Percentiles rank a stretch among this genome's conserved stretches.
phyloP scores from a whole-genome alignment of 2,797 vertebrate species.

The Trachurus trachurus region DNA sequence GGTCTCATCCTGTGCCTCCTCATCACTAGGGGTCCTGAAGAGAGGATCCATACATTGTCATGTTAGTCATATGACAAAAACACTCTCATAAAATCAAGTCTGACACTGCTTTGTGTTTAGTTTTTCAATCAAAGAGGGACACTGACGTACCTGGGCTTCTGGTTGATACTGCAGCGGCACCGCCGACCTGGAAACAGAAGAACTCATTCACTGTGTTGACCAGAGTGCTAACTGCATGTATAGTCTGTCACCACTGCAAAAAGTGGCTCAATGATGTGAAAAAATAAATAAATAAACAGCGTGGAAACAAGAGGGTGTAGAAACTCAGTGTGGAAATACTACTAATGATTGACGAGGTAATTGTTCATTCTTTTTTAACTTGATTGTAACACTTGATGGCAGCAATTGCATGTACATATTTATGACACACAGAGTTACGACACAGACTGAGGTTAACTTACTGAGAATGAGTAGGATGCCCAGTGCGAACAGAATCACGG shows the following conservation, averaged over 20 bases:
- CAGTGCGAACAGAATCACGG: constrained; percentile 93
- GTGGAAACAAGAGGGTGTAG: background rate
- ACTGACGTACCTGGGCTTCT: constrained; percentile 81
- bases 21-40: constrained; percentile 90
- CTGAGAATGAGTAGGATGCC: constrained; percentile 97
- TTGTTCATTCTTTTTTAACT: constrained; percentile 8
- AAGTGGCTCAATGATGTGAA: background rate
- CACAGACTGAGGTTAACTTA: constrained; percentile 77
- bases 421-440: background rate
- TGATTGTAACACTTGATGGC: background rate
- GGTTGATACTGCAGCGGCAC: constrained; percentile 86
- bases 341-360: background rate
- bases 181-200: constrained; percentile 88
- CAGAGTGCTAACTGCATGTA: background rate
- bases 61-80: constrained; percentile 16
- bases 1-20: constrained; percentile 92
- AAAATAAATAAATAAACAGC: background rate
- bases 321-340: background rate
- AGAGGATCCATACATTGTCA: constrained; percentile 59
- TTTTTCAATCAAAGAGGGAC: background rate
- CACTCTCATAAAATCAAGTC: background rate
- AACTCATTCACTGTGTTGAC: constrained; percentile 15
- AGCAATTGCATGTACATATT: background rate
- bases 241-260: background rate
- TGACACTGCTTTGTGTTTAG: background rate